Base-by-base conservation (phyloP, 2,797 vertebrate genomes). In the Linurgus olivaceus region DNA sequence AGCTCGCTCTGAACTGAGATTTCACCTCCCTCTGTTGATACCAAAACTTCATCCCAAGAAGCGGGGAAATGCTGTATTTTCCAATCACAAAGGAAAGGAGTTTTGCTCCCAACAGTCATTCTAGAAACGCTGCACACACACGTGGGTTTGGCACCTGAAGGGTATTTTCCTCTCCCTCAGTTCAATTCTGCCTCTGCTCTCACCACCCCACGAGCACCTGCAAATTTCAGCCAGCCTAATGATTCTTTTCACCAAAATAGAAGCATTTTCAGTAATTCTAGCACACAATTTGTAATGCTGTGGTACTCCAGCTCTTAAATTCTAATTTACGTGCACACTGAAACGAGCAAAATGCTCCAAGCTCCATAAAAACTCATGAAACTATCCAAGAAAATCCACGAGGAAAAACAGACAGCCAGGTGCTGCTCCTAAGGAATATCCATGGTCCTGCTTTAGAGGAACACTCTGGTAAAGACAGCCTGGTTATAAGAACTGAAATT, bases 271-370 rank as follows among this genome's bases (percentile, higher is more conserved):
- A 76, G 73, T 58, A 28, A 20, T 68, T 77, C 76, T 57, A 6
- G 15, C 5, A 1, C 31, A 65, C 21, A 0, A 0, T 3, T 28
- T 15, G 9, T 8, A 29, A 44, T 0, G 2, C 57, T 28, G 35
- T 6, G 68, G 9, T 14, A 13, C 11, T 33, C 11, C 5, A 28
- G 47, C 47, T 62, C 59, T 31, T 11, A 4, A 45, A 35, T 38
- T 24, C 57, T 50, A 5, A 79, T 57, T 42, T 13, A 37, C 0
- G 3, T 1, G 9, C 12, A 5, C 1, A 0, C 0, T n/a, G 38
- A 33, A 37, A 88, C 0, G 1, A 62, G 51, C 6, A 52, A 26
- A 87, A 42, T 0, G 10, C 81, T 79, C 63, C 10, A 28, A 38
- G 38, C 7, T 85, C 35, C 17, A 11, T 2, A 15, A 7, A 48